Evolutionary conservation across 92 coral and sea anemone genomes (phyloP), one percentile per base, ranked within the genome.

Genomic region (Epizoanthus ramosus): DNA sequence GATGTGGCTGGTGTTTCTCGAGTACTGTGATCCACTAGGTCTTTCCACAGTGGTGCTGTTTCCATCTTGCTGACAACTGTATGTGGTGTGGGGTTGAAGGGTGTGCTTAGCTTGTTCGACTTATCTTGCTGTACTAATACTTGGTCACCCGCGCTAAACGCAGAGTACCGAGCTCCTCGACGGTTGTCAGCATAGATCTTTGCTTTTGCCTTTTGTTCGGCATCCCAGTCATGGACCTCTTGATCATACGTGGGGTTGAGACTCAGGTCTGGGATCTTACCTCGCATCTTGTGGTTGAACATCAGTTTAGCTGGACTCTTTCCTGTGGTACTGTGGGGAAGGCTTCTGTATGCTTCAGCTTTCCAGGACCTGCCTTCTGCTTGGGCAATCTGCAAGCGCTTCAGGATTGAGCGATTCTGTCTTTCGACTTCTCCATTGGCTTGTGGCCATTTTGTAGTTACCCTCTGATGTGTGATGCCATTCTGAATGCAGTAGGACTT

Each of bases 321-420:
- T 13, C 91, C 94, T 0, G 93, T 90, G 3, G 88, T 76, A 19
- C 10, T 84, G 22, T 84, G 87, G 6, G 87, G 91, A 3, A 77
- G 43, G 63, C 80, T 77, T 57, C 79, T 77, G 83, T 77, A 87
- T 33, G 86, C 86, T n/a, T n/a, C n/a, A n/a, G n/a, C 52, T 35
- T 17, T n/a, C n/a, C n/a, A n/a, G n/a, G 87, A 68, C 50, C 75
- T 75, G 4, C 83, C 41, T 54, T 85, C 90, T 7, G 88, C 93
- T 72, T 90, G 88, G 39, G 91, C 90, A 71, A 87, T 87, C 80
- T 87, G 85, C 37, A 90, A 60, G 57, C 88, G 60, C 47, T 83
- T 87, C 53, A 89, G 54, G 53, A 85, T 18, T 8, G 89, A 89
- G 52, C 66, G 79, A 50, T 85, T 89, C 63, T 89, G 92, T 18